Percentiles rank a stretch among this genome's conserved stretches.
These are phyloP conservation scores for Strix aluco DNA, from an alignment of 2,113 vertebrate species.

Conservation along the genomic window DNA sequence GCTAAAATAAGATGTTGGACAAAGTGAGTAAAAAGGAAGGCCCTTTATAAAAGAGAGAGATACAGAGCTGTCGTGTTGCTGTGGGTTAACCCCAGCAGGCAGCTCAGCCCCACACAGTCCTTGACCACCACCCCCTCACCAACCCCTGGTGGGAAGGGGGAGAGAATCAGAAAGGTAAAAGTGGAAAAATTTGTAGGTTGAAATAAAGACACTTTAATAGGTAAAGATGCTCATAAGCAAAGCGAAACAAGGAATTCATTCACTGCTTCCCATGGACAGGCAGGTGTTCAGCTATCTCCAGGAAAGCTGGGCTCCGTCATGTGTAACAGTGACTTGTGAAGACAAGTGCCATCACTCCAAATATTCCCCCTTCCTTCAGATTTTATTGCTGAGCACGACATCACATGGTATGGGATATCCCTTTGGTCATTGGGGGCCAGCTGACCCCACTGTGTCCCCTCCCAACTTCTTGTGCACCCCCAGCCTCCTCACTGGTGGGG, in stretches of 20 bases:
- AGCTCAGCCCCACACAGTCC: background rate
- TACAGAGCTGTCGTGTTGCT: background rate
- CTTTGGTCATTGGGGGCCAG: background rate
- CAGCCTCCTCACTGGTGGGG: accelerated
- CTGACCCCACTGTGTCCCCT: background rate
- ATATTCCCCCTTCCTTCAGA: background rate
- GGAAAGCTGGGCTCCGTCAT: background rate
- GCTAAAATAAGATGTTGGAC: background rate
- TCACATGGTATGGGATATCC: background rate
- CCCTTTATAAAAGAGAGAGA: background rate
- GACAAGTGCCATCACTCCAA: background rate
- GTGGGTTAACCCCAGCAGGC: background rate
- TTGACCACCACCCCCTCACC: accelerated
- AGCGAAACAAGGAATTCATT: background rate
- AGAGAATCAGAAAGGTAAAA: background rate
- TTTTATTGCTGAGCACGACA: background rate
- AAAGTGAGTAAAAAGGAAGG: background rate
- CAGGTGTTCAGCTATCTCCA: background rate
- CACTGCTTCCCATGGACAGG: background rate
- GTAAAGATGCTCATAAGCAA: background rate
- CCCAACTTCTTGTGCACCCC: background rate
- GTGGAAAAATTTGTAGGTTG: background rate
- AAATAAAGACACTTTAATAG: background rate
- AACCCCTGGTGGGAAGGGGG: background rate
- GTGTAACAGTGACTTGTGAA: accelerated